These are phyloP conservation scores for Stratiolaelaps scimitus DNA, from an alignment of 1,140 invertebrate species.

Conservation along the genomic window DNA sequence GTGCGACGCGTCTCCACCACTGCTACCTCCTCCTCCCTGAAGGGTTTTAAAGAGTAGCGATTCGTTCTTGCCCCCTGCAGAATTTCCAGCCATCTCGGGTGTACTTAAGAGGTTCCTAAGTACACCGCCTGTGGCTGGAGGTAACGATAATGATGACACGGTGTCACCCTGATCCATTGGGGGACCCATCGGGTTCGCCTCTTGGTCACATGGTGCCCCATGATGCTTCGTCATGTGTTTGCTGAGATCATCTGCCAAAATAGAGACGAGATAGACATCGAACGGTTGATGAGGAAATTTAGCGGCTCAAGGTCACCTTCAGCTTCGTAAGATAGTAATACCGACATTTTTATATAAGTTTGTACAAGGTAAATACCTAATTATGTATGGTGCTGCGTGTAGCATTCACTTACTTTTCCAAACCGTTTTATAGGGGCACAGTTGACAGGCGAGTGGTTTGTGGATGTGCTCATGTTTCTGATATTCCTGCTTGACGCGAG, in stretches of 20 bases:
- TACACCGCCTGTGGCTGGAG: constrained; percentile 21
- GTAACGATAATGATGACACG: too few relatives aligned
- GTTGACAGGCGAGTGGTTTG: constrained; percentile 40
- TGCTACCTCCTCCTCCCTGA: background rate
- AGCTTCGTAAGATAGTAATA: too few relatives aligned
- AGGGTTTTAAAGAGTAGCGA: constrained; percentile 25
- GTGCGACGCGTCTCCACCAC: too few relatives aligned
- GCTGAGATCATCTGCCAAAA: constrained; percentile 37
- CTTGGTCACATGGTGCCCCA: constrained; percentile 32
- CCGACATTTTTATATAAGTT: too few relatives aligned
- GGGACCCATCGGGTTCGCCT: background rate
- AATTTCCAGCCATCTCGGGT: constrained; percentile 1
- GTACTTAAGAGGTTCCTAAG: constrained; percentile 25
- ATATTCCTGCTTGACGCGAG: constrained; percentile 39
- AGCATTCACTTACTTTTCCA: constrained; percentile 38
- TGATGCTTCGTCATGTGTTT: constrained; percentile 41
- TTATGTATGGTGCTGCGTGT: too few relatives aligned
- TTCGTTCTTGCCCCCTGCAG: constrained; percentile 4
- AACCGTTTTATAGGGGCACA: constrained; percentile 41
- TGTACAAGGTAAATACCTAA: too few relatives aligned
- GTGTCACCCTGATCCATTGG: too few relatives aligned
- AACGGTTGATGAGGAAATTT: too few relatives aligned
- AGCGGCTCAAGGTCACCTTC: too few relatives aligned
- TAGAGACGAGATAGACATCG: background rate
- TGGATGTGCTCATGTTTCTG: constrained; percentile 39